These are phyloP conservation scores for Lagopus muta DNA, from an alignment of 2,113 vertebrate genomes.

Conservation along the genomic window DNA sequence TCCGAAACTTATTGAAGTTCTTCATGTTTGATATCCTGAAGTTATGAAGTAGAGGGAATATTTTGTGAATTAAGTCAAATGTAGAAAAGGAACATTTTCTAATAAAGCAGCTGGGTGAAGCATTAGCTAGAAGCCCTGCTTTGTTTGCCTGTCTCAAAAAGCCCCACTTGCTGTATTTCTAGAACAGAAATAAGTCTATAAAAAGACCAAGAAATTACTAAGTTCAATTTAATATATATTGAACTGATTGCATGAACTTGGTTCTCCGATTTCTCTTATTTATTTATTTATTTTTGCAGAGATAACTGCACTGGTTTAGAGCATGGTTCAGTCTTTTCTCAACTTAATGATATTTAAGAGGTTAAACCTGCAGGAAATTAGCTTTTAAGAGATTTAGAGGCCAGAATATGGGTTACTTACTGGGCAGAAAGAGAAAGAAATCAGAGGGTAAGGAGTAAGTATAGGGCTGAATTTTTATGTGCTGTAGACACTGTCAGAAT, in stretches of 20 bases:
- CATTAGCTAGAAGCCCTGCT: neutral
- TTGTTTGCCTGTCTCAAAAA: neutral
- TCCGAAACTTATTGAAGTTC: neutral
- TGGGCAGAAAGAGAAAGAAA: neutral
- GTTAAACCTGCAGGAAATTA: slow-evolving; percentile 19
- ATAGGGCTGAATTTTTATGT: neutral
- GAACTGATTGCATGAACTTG: neutral
- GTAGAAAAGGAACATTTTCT: neutral
- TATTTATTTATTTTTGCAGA: neutral
- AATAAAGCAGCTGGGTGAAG: neutral
- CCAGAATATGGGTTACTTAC: neutral
- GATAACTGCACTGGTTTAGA: neutral
- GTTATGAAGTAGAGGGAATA: neutral
- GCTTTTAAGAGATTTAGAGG: slow-evolving; percentile 17
- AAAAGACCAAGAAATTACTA: neutral
- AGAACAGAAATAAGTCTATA: neutral
- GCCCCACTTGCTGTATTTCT: neutral
- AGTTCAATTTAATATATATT: neutral
- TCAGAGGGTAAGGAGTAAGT: neutral
- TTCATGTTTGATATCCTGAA: neutral
- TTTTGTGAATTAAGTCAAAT: slow-evolving; percentile 25
- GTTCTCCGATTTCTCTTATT: neutral
- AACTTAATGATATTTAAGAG: neutral
- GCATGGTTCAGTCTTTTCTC: neutral
- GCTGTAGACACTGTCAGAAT: neutral